A percentile compares a stretch with the other conserved stretches of the same genome.
Evolutionary conservation across 2,113 vertebrate genomes (phyloP).

Genomic region (Mormoops blainvillei): DNA sequence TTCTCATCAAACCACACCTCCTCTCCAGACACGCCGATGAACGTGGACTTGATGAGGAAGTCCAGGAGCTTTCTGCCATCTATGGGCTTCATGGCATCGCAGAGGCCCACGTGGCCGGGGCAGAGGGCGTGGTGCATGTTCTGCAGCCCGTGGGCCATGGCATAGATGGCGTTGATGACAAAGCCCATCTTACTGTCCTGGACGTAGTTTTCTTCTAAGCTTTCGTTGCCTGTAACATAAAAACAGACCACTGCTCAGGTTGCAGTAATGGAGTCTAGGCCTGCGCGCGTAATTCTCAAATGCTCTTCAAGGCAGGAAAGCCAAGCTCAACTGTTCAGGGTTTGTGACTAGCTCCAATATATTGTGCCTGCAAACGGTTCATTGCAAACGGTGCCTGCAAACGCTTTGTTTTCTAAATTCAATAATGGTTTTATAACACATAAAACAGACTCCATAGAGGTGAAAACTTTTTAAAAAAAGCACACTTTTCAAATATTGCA

Average conservation of each 20-base stretch:
- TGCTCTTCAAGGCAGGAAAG: background rate
- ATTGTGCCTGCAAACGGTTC: background rate
- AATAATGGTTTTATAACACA: background rate
- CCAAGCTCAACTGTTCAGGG: background rate
- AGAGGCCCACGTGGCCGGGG: slow-evolving; percentile 88
- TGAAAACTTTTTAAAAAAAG: background rate
- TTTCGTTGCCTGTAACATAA: slow-evolving; percentile 88
- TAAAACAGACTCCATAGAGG: background rate
- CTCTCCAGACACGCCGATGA: slow-evolving; percentile 94
- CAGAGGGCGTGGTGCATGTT: slow-evolving; percentile 94
- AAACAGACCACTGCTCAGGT: background rate
- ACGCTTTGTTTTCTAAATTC: background rate
- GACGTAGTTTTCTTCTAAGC: slow-evolving; percentile 95
- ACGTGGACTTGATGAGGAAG: slow-evolving; percentile 94
- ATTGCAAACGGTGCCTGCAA: background rate
- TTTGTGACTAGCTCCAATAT: background rate
- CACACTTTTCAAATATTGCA: background rate
- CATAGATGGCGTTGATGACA: slow-evolving; percentile 98
- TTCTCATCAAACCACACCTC: slow-evolving; percentile 98
- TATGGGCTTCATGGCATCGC: slow-evolving; percentile 96
- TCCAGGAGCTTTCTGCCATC: slow-evolving; percentile 97
- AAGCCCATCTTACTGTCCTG: slow-evolving; percentile 99
- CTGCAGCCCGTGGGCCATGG: slow-evolving; percentile 97
- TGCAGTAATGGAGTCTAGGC: background rate
- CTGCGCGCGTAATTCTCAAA: background rate